Evolutionary conservation across 2,113 vertebrate genomes (phyloP).

Genomic region (Heterotis niloticus): DNA sequence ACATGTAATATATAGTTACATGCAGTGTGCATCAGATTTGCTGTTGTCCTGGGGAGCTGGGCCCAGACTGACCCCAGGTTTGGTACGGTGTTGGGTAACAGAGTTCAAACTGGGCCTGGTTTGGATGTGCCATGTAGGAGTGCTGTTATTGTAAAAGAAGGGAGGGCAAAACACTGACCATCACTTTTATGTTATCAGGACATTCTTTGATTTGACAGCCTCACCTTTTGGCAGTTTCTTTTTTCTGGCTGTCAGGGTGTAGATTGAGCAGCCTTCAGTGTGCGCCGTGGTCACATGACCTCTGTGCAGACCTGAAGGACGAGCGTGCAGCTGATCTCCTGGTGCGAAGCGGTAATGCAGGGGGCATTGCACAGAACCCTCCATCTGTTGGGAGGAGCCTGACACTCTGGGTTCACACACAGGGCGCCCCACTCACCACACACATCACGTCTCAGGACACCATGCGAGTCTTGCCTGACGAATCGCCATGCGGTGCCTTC

Average conservation of each 20-base stretch:
- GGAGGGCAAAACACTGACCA: neutral
- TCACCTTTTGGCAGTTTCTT: slow-evolving; percentile 1
- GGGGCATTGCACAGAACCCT: slow-evolving; percentile 1
- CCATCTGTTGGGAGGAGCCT: slow-evolving; percentile 15
- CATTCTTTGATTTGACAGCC: neutral
- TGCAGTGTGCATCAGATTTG: too few species aligned
- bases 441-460: neutral
- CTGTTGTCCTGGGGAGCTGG: too few species aligned
- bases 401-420: slow-evolving; percentile 10
- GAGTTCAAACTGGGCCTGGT: neutral
- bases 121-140: too few species aligned
- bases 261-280: neutral
- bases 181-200: neutral
- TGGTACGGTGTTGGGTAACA: neutral
- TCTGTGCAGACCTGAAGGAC: neutral
- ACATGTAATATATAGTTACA: too few species aligned
- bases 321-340: neutral
- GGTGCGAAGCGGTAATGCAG: neutral
- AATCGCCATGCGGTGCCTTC: neutral
- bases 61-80: too few species aligned
- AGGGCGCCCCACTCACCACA: slow-evolving; percentile 3
- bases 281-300: slow-evolving; percentile 3
- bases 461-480: neutral
- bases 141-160: neutral
- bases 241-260: neutral